Evolutionary conservation across 2,113 vertebrate genomes (phyloP), one percentile per base, ranked within the genome.

Genomic region (Scolopax mira): DNA sequence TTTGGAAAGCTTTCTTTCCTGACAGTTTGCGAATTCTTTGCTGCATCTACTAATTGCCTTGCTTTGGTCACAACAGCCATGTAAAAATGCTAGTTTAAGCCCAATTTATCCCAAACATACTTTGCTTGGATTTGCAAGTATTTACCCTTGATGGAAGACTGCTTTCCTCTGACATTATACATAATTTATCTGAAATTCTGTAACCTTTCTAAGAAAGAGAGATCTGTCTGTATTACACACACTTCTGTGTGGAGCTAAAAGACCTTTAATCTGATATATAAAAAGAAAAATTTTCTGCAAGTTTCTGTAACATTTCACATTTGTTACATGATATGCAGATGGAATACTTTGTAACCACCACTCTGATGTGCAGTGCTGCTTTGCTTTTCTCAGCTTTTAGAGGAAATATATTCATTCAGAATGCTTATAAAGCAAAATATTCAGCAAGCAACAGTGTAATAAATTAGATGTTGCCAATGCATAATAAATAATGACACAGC

Each of bases 1-100:
- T 77, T 91, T 95, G 78, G 78, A 91, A 94, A 87, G 37, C 33
- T 75, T 92, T 54, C 74, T 95, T 88, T 91, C 79, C 55, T 88
- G n/a, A 54, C 79, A 64, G 62, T 42, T 87, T 89, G 69, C 6
- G 2, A 71, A 80, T 86, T 88, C 28, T 75, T 93, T 89, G 65
- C 73, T 89, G 83, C 85, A 83, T 74, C 51, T 69, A 21, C 77
- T 58, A 48, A 49, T 60, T 83, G 64, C 74, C 37, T 78, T 55
- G n/a, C 49, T 91, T 85, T 82, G 57, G 35, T 83, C 49, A n/a
- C 39, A 73, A 17, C 10, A 79, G 52, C 66, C n/a, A 14, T 51
- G 33, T 69, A 37, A 89, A 83, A 94, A 82, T 77, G 23, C 37
- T 74, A 18, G 8, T 85, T 90, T 75, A 39, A 82, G 86, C 69